phyloP scores from a whole-genome alignment of 2,797 vertebrate species.

The Myotis planiceps region DNA sequence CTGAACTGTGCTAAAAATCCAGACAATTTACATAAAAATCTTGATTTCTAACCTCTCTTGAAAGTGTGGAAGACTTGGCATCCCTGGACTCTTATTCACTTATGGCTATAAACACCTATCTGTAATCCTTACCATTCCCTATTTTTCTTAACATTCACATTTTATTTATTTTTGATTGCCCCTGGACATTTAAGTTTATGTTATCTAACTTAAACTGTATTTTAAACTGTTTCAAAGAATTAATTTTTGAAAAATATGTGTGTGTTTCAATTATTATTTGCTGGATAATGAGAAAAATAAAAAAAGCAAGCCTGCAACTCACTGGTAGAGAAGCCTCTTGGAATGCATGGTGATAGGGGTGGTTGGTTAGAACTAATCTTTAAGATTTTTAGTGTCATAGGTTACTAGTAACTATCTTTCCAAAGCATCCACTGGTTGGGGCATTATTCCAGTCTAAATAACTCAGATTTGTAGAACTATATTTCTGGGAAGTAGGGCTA shows the following conservation, averaged over 20 bases:
- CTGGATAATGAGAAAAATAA: not conserved
- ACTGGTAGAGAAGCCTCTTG: not conserved
- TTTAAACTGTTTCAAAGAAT: not conserved
- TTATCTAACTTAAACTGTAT: not conserved
- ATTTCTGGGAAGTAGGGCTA: not conserved
- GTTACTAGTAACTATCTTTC: not conserved
- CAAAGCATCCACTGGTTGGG: not conserved
- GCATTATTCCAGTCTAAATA: not conserved
- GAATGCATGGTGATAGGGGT: not conserved
- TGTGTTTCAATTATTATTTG: conserved; percentile 10
- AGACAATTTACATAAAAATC: conserved; percentile 14
- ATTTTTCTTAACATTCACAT: conserved; percentile 6
- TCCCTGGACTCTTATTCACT: not conserved
- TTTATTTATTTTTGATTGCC: conserved; percentile 22
- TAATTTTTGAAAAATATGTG: not conserved
- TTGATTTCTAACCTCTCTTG: not conserved
- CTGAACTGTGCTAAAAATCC: conserved; percentile 22
- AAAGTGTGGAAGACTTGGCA: conserved; percentile 19
- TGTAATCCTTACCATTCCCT: not conserved
- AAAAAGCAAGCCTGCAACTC: not conserved
- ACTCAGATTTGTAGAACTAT: not conserved
- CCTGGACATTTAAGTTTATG: not conserved
- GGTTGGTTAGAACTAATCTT: not conserved
- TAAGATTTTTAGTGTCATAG: not conserved
- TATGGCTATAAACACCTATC: not conserved